Base-by-base conservation (phyloP, 2,113 vertebrate species). In the Syngnathoides biaculeatus region DNA sequence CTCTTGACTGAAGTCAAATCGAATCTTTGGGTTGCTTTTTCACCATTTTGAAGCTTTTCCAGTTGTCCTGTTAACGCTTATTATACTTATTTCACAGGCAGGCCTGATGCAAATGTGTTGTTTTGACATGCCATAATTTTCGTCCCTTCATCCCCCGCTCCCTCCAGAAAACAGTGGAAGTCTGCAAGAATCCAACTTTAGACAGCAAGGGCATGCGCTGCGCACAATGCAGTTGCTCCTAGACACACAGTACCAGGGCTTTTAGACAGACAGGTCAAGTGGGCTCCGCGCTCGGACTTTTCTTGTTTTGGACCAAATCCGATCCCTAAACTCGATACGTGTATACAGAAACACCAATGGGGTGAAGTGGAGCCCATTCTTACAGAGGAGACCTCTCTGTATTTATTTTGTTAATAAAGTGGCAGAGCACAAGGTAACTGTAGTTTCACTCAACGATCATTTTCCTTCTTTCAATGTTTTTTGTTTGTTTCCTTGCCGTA, bases 151-250 rank as follows among this genome's bases (percentile, higher is more conserved):
- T 74, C 81, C 80, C 81, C 39, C 88, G 84, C 87, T 85, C 82
- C 86, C 27, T 72, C 87, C 90, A 91, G 90, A 89, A 84, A 86
- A 86, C n/a, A 84, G 79, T 86, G 83, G 85, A 86, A 69, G 71
- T 75, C 88, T 69, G 73, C 88, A 80, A 79, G 77, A 92, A 78
- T 80, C 87, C 84, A 68, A 84, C 26, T 82, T 82, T 91, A 95
- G 94, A 83, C 79, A 95, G 94, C 77, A 83, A 95, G 94, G 94
- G 93, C 64, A 69, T 64, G 89, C 89, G 88, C 93, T 95, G 94
- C 93, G 94, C 93, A 94, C 94, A 95, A 95, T 95, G 94, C 94
- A 91, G 85, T 91, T 88, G 93, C 93, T 90, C 65, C 93, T 93
- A 94, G 92, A 91, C 86, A 84, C 87, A 92, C 87, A 91, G 91